phyloP scores from a whole-genome alignment of 2,888 invertebrate genomes.

The Maniola hyperantus region DNA sequence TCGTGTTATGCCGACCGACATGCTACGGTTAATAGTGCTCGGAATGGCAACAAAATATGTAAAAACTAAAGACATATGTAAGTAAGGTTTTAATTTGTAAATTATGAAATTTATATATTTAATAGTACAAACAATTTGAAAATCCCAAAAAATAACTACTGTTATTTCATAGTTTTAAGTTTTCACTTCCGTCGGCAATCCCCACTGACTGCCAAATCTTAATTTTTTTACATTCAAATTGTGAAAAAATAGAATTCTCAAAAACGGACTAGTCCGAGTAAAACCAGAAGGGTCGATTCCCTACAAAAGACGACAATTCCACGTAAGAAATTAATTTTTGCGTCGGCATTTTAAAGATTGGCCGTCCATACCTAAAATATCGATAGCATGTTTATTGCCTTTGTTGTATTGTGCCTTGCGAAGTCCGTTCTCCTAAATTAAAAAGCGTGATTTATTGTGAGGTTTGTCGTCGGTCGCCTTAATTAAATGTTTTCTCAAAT shows the following conservation, averaged over 20 bases:
- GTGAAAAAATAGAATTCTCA: neutral
- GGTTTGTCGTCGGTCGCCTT: slow-evolving; percentile 45
- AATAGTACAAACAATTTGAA: too few species aligned
- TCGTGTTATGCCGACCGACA: too few species aligned
- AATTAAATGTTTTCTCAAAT: slow-evolving; percentile 40
- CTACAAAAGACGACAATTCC: slow-evolving; percentile 17
- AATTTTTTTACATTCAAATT: too few species aligned
- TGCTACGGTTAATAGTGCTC: too few species aligned
- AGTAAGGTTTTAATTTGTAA: too few species aligned
- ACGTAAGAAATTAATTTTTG: slow-evolving; percentile 28
- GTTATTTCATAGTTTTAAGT: too few species aligned
- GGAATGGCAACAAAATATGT: too few species aligned
- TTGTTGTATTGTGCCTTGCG: slow-evolving; percentile 52
- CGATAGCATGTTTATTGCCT: slow-evolving; percentile 71
- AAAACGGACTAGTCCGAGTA: neutral
- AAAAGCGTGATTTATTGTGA: slow-evolving; percentile 43
- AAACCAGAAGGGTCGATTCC: neutral
- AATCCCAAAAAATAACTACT: too few species aligned
- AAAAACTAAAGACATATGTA: too few species aligned
- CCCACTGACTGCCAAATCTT: too few species aligned
- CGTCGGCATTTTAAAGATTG: slow-evolving; percentile 70
- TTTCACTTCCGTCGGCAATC: too few species aligned
- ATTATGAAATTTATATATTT: too few species aligned
- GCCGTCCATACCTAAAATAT: slow-evolving; percentile 68
- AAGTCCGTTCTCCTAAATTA: slow-evolving; percentile 47